phyloP scores from a whole-genome alignment of 1,140 invertebrate species.

The Pinna nobilis region DNA sequence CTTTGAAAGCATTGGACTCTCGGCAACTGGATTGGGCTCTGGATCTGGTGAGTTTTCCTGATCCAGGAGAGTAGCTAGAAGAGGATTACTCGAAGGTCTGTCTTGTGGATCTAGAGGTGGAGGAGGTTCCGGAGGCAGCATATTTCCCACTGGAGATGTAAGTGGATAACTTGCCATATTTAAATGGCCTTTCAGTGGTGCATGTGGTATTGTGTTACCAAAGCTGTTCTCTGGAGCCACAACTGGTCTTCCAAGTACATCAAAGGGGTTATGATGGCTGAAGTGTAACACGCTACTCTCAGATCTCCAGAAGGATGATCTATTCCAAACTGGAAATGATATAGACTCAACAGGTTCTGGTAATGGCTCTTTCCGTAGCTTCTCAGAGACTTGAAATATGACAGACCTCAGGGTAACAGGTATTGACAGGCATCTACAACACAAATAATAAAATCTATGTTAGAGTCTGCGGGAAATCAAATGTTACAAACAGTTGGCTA shows the following conservation, averaged over 20 bases:
- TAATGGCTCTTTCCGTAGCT: slow-evolving; percentile 55
- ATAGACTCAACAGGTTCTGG: slow-evolving; percentile 49
- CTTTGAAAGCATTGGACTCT: slow-evolving; percentile 74
- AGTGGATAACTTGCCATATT: neutral
- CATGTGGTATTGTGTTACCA: neutral
- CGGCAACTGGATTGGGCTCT: slow-evolving; percentile 49
- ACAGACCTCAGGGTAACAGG: slow-evolving; percentile 89
- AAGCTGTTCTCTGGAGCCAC: neutral
- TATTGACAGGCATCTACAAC: slow-evolving; percentile 87
- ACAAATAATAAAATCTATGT: no score
- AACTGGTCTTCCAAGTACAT: neutral
- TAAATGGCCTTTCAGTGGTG: neutral
- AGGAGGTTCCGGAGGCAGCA: slow-evolving; percentile 6
- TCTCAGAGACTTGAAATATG: slow-evolving; percentile 77
- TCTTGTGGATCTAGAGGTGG: slow-evolving; percentile 33
- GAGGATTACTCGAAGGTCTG: slow-evolving; percentile 64
- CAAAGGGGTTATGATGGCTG: no score
- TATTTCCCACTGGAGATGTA: neutral
- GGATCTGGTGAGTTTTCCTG: slow-evolving; percentile 54
- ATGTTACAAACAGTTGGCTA: neutral
- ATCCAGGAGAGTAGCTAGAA: slow-evolving; percentile 68
- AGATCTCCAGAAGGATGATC: no score
- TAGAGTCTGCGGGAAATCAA: slow-evolving; percentile 11
- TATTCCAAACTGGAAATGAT: no score
- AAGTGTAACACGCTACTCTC: neutral